Base-by-base conservation (phyloP, 2,888 invertebrate species). In the Reticulitermes lucifugus region DNA sequence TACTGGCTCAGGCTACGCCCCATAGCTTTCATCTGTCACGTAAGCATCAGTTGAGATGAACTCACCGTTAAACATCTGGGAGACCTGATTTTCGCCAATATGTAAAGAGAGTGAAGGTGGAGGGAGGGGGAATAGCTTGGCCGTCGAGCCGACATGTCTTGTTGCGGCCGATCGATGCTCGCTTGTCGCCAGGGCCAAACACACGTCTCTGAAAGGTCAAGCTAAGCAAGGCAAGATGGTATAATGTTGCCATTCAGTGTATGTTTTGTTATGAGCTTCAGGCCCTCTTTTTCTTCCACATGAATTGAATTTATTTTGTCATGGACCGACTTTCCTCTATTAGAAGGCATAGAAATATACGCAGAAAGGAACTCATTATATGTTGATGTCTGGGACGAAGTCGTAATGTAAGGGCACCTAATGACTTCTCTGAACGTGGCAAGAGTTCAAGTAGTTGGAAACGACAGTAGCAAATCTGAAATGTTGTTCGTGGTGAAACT, bases 171-270 rank as follows among this genome's bases (percentile, higher is more conserved):
- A 81, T 81, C 81, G 81, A 81, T 81, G 55, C 81, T 70, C 81
- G 35, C 65, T 65, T 81, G 81, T 65, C 80, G 80, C 80, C 80
- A 73, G 73, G 41, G 35, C 73, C 73, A 73, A 73, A 73, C 73
- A 73, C 73, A 79, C 55, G 60, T 80, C 80, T 29, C 80, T 80
- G 22, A 80, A 80, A 80, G 80, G 80, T 80, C 80, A 80, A 80
- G 80, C 80, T 6, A 65, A 25, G 9, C 65, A 65, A n/a, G 25
- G 65, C 25, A 65, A 25, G 65, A 25, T 65, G 25, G 25, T 12
- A 7, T 25, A 65, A 9, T n/a, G 65, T 55, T 55, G 55, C 55
- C 55, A 18, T 18, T 55, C 1, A 18, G 18, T 55, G 55, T 18
- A 18, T 55, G 14, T 55, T 18, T 35, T 55, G 2, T 55, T 55